These are phyloP conservation scores for Notospermus geniculatus DNA, from an alignment of 1,140 invertebrate genomes.

Conservation along the genomic window DNA sequence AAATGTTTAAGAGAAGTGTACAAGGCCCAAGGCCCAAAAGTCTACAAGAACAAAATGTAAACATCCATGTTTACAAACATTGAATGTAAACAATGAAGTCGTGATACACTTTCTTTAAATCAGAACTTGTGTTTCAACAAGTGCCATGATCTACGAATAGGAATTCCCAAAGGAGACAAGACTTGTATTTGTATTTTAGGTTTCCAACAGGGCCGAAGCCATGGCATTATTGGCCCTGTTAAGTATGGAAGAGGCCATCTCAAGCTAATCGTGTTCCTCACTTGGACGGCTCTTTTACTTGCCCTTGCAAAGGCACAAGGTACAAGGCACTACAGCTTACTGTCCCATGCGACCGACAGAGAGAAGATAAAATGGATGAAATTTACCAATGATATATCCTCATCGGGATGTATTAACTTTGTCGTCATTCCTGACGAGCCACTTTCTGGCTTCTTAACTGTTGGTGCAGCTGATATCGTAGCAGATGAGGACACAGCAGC, in stretches of 20 bases:
- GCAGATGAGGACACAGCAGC: constrained; percentile 62
- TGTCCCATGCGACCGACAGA: no score
- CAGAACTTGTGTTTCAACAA: not conserved
- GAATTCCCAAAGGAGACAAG: constrained; percentile 1
- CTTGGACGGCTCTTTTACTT: no score
- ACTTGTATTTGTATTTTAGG: not conserved
- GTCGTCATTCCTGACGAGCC: constrained; percentile 78
- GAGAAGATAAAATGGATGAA: constrained; percentile 1
- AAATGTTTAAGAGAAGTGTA: no score
- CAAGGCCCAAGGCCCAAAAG: not conserved
- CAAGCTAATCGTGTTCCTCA: no score
- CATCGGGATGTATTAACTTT: constrained; percentile 90
- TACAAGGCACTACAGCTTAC: no score
- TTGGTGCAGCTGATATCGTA: constrained; percentile 50
- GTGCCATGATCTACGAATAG: not conserved
- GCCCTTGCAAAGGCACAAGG: no score
- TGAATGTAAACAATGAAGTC: no score
- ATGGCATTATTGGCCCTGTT: no score
- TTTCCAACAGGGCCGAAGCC: not conserved
- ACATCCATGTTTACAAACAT: no score
- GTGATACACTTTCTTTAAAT: no score
- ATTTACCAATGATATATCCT: constrained; percentile 83
- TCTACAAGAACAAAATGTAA: not conserved
- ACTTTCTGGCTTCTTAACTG: constrained; percentile 66
- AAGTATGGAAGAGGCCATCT: no score